Evolutionary conservation across 2,888 invertebrate species (phyloP).

Genomic region (Troides aeacus): DNA sequence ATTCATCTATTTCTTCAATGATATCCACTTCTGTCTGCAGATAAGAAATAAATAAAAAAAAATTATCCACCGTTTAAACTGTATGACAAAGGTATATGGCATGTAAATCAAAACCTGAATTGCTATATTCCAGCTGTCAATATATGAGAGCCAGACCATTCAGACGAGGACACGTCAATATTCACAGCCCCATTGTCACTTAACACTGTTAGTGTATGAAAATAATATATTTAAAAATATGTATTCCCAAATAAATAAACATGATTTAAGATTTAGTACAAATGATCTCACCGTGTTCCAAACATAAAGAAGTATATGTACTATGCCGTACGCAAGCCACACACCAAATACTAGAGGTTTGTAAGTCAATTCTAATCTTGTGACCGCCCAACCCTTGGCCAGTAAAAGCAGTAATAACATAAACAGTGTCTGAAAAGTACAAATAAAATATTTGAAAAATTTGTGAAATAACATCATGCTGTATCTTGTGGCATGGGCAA

Average conservation of each 20-base stretch:
- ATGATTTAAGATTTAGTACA: neutral
- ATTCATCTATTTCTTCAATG: constrained; percentile 97
- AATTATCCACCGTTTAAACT: neutral
- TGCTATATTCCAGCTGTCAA: too few species aligned
- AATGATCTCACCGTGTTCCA: constrained; percentile 93
- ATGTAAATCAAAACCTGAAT: neutral
- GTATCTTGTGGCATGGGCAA: too few species aligned
- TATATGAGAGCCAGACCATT: too few species aligned
- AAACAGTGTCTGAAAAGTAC: constrained; percentile 87
- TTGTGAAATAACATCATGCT: neutral
- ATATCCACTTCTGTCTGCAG: constrained; percentile 95
- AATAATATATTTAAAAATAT: neutral
- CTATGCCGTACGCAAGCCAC: constrained; percentile 95
- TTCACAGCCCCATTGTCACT: too few species aligned
- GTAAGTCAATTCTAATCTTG: constrained; percentile 92
- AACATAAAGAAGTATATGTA: constrained; percentile 94
- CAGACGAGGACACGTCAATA: too few species aligned
- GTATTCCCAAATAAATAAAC: neutral
- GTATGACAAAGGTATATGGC: neutral
- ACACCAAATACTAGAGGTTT: constrained; percentile 91
- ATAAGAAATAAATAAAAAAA: constrained; percentile 1
- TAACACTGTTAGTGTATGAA: too few species aligned
- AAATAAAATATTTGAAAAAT: constrained; percentile 7
- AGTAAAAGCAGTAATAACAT: constrained; percentile 94
- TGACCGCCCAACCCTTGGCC: constrained; percentile 98